Conservation (phyloP, 2,888 invertebrate species). For the Aphidius colemani region DNA sequence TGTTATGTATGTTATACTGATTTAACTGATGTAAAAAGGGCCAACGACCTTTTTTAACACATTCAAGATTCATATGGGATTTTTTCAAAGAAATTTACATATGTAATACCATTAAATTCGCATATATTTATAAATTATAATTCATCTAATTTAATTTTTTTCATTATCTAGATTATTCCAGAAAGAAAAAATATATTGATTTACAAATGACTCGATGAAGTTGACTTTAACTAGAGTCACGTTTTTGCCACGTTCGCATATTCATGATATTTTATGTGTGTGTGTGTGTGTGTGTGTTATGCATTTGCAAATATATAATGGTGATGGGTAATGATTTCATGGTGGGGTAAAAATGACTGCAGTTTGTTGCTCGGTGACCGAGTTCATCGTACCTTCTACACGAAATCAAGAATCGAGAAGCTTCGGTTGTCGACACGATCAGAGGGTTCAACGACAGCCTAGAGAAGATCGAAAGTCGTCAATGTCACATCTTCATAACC, state of each 20-base stretch:
- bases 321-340: slow-evolving; percentile 8
- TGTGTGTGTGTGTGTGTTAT: slow-evolving; percentile 15
- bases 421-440: slow-evolving; percentile 41
- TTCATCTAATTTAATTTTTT: too few relatives aligned
- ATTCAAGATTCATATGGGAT: too few relatives aligned
- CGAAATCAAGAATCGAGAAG: slow-evolving; percentile 59
- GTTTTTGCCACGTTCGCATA: slow-evolving; percentile 26
- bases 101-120: too few relatives aligned
- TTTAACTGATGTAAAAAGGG: slow-evolving; percentile 13
- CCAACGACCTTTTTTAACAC: slow-evolving; percentile 34
- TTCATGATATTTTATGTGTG: slow-evolving; percentile 9
- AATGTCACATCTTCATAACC: slow-evolving; percentile 10
- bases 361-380: slow-evolving; percentile 61
- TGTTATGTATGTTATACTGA: too few relatives aligned
- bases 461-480: slow-evolving; percentile 36
- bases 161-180: too few relatives aligned
- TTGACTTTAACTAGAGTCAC: slow-evolving; percentile 13
- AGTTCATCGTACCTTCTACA: slow-evolving; percentile 57
- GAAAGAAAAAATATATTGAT: background rate
- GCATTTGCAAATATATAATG: slow-evolving; percentile 14
- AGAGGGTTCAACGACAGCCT: slow-evolving; percentile 18
- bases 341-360: slow-evolving; percentile 42
- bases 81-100: too few relatives aligned
- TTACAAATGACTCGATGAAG: slow-evolving; percentile 1
- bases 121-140: too few relatives aligned